Base-by-base conservation (phyloP, 1,140 invertebrate species). In the Spodoptera litura region DNA sequence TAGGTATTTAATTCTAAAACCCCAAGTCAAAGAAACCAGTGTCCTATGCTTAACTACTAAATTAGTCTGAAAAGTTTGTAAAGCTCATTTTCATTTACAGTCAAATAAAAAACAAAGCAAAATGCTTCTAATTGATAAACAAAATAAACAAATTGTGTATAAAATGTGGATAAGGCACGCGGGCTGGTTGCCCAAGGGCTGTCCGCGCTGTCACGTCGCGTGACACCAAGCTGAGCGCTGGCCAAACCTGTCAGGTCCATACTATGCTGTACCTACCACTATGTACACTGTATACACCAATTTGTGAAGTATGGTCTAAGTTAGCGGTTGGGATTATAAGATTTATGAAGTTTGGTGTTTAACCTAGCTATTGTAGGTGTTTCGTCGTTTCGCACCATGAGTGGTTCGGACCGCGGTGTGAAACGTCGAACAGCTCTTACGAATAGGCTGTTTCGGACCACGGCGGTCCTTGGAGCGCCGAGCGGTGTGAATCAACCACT, bases 241-340 rank as follows among this genome's bases (percentile, higher is more conserved):
- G 27, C n/a, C 35, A 61, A 53, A 53, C 59, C 73, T 76, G 73
- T 64, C 73, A 76, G 49, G 53, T 76, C 73, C 73, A 51, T 20
- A 20, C 51, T 12, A 9, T n/a, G 27, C 51, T 11, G 58, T 62
- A 61, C 61, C 61, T 44, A 20, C 20, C 1, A 20, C 20, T 20
- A 44, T n/a, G 5, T 49, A 51, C 51, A n/a, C 1, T 55, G 59
- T 76, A 35, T 27, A 76, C 27, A 64, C 25, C 61, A n/a, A 64
- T 53, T 64, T 62, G 44, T 38, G 13, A 13, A 4, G 3, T 25
- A 10, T 64, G 73, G 59, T 53, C 3, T 12, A 35, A 76, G 49
- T 35, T 20, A 51, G 38, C n/a, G 4, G 11, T 6, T 15, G 44
- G 44, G 15, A 35, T 13, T 61, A 15, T 56, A 10, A 20, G 5